A percentile compares a stretch with the other conserved stretches of the same genome.
Evolutionary conservation across 1,140 invertebrate genomes (phyloP).

Genomic region (Radopholus similis): DNA sequence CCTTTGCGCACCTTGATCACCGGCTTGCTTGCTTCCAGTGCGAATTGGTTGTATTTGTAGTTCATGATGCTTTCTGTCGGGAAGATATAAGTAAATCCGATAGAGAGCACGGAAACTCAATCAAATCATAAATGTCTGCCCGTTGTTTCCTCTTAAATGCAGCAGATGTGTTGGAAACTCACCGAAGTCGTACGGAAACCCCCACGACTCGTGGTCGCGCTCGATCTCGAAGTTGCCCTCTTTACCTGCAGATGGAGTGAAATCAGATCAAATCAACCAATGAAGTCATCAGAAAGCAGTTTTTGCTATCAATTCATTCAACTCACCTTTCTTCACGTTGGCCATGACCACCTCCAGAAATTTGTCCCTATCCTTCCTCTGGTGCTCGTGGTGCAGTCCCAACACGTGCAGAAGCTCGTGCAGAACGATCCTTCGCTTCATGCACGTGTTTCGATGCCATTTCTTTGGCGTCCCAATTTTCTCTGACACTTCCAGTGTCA

Average conservation of each 20-base stretch:
- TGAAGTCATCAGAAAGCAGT: neutral
- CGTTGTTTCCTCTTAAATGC: too few relatives aligned
- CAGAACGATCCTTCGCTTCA: slow-evolving; percentile 9
- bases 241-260: neutral
- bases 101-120: neutral
- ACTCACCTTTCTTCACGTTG: slow-evolving; percentile 9
- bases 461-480: neutral
- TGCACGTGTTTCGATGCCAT: slow-evolving; percentile 4
- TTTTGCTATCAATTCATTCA: neutral
- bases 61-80: slow-evolving; percentile 13
- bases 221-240: neutral
- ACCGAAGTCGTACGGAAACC: slow-evolving; percentile 5
- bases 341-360: neutral
- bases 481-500: neutral
- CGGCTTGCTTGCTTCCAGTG: neutral
- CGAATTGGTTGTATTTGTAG: slow-evolving; percentile 5
- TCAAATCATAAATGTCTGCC: neutral
- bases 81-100: neutral
- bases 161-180: neutral
- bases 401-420: slow-evolving; percentile 13
- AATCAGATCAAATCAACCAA: neutral
- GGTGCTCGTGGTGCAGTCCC: slow-evolving; percentile 14
- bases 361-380: neutral
- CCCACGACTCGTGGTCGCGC: slow-evolving; percentile 1
- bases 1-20: slow-evolving; percentile 9